These are phyloP conservation scores for Drosophila pseudotakahashii DNA, from an alignment of 2,888 invertebrate genomes.

Conservation along the genomic window DNA sequence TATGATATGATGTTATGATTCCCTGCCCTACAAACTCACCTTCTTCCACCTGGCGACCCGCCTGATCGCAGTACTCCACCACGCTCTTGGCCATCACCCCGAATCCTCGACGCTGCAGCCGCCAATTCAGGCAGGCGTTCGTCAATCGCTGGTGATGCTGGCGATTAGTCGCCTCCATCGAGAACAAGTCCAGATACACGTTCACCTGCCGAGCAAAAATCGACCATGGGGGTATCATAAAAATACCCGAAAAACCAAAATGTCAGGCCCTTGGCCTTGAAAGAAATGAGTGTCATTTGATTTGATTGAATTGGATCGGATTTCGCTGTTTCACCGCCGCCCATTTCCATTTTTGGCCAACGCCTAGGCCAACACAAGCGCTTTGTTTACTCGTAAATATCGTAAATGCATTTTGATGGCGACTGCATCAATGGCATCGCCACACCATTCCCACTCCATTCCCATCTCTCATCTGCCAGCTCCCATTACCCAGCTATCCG, in stretches of 20 bases:
- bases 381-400: constrained; percentile 46
- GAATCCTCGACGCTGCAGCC: constrained; percentile 57
- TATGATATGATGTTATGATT: not conserved
- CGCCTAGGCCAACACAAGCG: constrained; percentile 4
- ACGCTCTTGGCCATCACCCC: constrained; percentile 73
- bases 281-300: constrained; percentile 47
- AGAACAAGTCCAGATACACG: constrained; percentile 76
- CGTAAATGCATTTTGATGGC: constrained; percentile 48
- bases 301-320: constrained; percentile 41
- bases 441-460: constrained; percentile 27
- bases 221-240: constrained; percentile 10
- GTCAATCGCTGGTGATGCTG: constrained; percentile 67
- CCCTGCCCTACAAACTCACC: constrained; percentile 50
- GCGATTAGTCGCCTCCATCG: constrained; percentile 68
- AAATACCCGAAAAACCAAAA: constrained; percentile 3
- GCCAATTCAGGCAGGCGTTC: constrained; percentile 79
- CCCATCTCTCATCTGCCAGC: constrained; percentile 21
- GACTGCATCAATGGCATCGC: constrained; percentile 51
- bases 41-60: constrained; percentile 57
- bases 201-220: constrained; percentile 65
- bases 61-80: constrained; percentile 77
- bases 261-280: constrained; percentile 52
- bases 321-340: constrained; percentile 20
- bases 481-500: constrained; percentile 29
- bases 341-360: constrained; percentile 23